Conservation (phyloP, 2,113 vertebrate species). For the Rhinichthys klamathensis region DNA sequence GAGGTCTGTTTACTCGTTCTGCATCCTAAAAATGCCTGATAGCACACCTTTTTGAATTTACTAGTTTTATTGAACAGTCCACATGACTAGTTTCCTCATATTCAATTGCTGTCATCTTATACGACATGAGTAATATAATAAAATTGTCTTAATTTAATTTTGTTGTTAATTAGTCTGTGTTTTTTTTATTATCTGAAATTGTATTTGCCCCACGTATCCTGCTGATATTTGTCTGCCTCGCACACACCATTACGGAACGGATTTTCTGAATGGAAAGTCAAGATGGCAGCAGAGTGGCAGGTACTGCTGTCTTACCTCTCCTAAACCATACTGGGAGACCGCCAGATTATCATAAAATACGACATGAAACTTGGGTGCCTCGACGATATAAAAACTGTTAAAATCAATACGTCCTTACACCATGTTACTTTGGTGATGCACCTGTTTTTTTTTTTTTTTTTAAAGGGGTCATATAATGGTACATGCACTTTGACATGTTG, state of each 20-base stretch:
- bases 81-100: background rate
- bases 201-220: background rate
- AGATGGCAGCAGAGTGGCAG: no score
- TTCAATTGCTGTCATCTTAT: background rate
- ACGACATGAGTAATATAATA: background rate
- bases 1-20: background rate
- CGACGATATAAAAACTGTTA: no score
- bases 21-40: background rate
- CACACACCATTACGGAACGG: conserved; percentile 62
- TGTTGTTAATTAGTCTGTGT: conserved; percentile 33
- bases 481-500: no score
- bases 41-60: background rate
- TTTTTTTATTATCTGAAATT: conserved; percentile 43
- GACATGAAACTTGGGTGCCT: no score
- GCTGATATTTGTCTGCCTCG: background rate
- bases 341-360: no score
- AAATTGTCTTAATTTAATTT: background rate
- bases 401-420: no score
- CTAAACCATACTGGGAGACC: no score
- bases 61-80: background rate
- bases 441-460: no score
- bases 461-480: no score
- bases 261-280: no score
- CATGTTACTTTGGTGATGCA: no score
- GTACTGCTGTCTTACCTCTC: no score